Percentiles rank a stretch among this genome's conserved stretches.
Conservation (phyloP, 1,140 invertebrate species). For the Anoplophora glabripennis region DNA sequence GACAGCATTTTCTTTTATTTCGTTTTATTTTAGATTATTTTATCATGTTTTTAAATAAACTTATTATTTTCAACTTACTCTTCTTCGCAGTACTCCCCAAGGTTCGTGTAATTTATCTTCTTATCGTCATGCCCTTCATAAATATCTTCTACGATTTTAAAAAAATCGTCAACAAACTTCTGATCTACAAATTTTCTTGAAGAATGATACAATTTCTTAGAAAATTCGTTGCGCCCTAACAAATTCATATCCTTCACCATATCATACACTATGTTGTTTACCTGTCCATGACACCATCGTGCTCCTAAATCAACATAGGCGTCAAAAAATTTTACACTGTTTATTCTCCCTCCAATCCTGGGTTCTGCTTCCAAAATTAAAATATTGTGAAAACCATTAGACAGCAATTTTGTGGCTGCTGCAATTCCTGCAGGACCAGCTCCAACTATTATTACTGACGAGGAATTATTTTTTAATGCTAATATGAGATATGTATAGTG, state of each 20-base stretch:
- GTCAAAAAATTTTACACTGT: constrained; percentile 58
- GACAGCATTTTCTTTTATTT: too few relatives aligned
- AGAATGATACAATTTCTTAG: constrained; percentile 4
- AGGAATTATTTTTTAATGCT: too few relatives aligned
- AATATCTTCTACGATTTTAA: constrained; percentile 6
- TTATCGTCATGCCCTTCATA: constrained; percentile 9
- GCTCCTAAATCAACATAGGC: constrained; percentile 75
- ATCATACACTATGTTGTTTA: constrained; percentile 67
- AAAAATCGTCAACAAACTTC: not conserved
- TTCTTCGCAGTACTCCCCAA: constrained; percentile 14
- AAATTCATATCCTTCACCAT: constrained; percentile 53
- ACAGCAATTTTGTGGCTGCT: constrained; percentile 53
- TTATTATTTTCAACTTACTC: too few relatives aligned
- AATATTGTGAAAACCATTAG: constrained; percentile 54
- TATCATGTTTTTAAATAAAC: too few relatives aligned
- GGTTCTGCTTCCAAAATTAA: constrained; percentile 65
- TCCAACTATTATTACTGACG: constrained; percentile 56
- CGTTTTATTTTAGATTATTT: too few relatives aligned
- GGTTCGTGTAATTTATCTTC: not conserved
- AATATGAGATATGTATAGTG: too few relatives aligned
- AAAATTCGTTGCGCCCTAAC: not conserved
- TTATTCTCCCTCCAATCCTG: constrained; percentile 67
- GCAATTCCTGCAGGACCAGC: constrained; percentile 58
- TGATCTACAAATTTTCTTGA: not conserved
- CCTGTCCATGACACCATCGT: constrained; percentile 81